Evolutionary conservation across 2,797 vertebrate species (phyloP), one percentile per base, ranked within the genome.

Genomic region (Dromococcyx pavoninus): DNA sequence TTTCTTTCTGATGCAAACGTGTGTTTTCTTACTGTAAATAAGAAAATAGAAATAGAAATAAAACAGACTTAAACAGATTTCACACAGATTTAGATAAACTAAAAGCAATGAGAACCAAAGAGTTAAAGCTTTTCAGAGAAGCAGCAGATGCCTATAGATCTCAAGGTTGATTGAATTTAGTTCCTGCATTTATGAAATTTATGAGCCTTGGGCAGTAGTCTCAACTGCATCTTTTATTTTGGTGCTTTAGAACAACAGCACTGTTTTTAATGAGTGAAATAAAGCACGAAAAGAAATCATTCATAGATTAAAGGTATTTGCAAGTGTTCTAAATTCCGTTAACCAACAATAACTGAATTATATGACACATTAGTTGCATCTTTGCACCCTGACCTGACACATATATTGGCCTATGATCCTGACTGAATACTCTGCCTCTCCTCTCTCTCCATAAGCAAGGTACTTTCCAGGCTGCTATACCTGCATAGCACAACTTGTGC

Each of bases 251-350:
- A 97, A 94, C 58, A 91, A 48, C 39, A 83, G 13, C 93, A 43
- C n/a, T 88, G 66, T 76, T 97, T 71, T 78, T 97, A 97, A 97
- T 94, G 84, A 94, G 43, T 44, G n/a, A 96, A 95, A 96, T 91
- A 96, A 97, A 95, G 53, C 75, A 79, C 94, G 58, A 66, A 91
- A 89, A 96, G 24, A 75, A 91, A 93, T 94, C 86, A 96, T 9
- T 37, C 78, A 84, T 54, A 93, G 25, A 93, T 91, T 92, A 86
- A 78, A 83, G 77, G 22, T 71, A 77, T 93, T 95, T 95, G 17
- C 43, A 95, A 96, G 51, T 56, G 21, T 81, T 89, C 41, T 91
- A 81, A 94, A 89, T 56, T 91, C 32, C 67, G 15, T 78, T 96
- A 92, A 89, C 51, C 22, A 83, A 57, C 33, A 92, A 22, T 50